Conservation (phyloP, 2,888 invertebrate genomes). For the Xiphydria camelus region DNA sequence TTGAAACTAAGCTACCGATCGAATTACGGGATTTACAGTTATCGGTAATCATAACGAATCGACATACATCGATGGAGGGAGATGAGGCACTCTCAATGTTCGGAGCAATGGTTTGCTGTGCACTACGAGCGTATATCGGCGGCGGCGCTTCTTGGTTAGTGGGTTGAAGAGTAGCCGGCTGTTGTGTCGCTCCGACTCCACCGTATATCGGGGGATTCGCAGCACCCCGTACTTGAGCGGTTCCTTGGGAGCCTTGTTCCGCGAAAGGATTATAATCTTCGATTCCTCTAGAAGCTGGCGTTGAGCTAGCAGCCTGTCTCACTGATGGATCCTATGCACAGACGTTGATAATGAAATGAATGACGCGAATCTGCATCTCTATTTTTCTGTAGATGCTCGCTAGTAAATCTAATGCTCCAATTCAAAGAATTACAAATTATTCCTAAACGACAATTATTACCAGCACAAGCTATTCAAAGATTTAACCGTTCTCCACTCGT, state of each 20-base stretch:
- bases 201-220: constrained; percentile 60
- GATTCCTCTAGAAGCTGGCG: constrained; percentile 73
- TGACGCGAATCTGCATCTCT: no score
- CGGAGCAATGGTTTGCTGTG: constrained; percentile 61
- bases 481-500: no score
- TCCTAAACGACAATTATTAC: no score
- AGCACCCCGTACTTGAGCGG: constrained; percentile 58
- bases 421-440: no score
- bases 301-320: constrained; percentile 82
- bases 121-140: constrained; percentile 68
- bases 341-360: no score
- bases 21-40: not conserved
- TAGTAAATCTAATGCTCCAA: no score
- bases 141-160: constrained; percentile 62
- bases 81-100: constrained; percentile 38
- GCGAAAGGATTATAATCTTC: constrained; percentile 97
- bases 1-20: no score
- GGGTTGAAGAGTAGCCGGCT: constrained; percentile 84
- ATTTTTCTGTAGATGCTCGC: no score
- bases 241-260: constrained; percentile 67
- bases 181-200: constrained; percentile 52
- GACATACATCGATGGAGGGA: constrained; percentile 41
- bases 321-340: constrained; percentile 86
- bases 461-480: no score
- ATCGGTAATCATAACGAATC: not conserved